These are phyloP conservation scores for Eledona agricola DNA, from an alignment of 2,888 invertebrate species.

Conservation along the genomic window DNA sequence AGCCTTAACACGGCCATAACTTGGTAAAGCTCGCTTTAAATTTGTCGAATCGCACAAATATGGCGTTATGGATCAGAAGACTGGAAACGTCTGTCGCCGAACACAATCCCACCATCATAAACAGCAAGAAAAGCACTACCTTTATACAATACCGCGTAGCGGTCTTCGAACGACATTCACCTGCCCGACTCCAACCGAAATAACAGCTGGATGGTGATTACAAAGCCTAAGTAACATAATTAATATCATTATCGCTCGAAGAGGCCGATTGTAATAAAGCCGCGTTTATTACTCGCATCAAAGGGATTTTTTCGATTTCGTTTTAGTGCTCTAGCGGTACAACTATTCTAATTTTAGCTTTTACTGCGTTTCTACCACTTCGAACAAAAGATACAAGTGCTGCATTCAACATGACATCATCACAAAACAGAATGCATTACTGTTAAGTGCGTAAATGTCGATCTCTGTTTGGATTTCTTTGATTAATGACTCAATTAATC, in stretches of 20 bases:
- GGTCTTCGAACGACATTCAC: too few relatives aligned
- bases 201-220: too few relatives aligned
- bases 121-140: background rate
- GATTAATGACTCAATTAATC: conserved; percentile 13
- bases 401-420: conserved; percentile 19
- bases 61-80: conserved; percentile 2
- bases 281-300: too few relatives aligned
- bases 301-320: too few relatives aligned
- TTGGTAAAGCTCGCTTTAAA: conserved; percentile 8
- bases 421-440: conserved; percentile 10
- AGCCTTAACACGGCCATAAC: conserved; percentile 3
- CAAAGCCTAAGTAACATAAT: too few relatives aligned
- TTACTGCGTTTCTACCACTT: conserved; percentile 6
- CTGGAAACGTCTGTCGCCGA: background rate
- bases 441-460: conserved; percentile 17
- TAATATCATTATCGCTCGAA: too few relatives aligned
- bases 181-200: too few relatives aligned
- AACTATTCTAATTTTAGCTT: conserved; percentile 5
- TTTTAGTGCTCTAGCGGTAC: conserved; percentile 1
- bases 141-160: too few relatives aligned
- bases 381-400: conserved; percentile 12
- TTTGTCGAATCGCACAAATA: conserved; percentile 13
- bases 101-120: conserved; percentile 1
- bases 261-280: too few relatives aligned
- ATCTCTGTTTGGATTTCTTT: conserved; percentile 6